Percentiles rank a stretch among this genome's conserved stretches.
phyloP scores from a whole-genome alignment of 2,113 vertebrate species.

The Empidonax alnorum region DNA sequence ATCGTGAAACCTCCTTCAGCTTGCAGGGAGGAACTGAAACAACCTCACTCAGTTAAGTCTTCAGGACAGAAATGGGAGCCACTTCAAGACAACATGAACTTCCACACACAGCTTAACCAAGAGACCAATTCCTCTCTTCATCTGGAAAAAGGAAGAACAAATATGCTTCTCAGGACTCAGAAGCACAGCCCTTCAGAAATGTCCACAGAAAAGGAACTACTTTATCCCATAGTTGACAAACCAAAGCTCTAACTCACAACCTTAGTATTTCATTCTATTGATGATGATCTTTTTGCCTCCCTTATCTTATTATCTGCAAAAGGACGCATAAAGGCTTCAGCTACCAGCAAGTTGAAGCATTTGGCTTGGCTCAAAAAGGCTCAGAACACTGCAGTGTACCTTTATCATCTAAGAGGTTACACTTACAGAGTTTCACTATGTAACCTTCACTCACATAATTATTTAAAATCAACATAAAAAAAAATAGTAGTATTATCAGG shows the following conservation, averaged over 20 bases:
- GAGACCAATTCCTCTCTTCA: not conserved
- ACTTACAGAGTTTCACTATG: not conserved
- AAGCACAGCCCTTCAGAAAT: not conserved
- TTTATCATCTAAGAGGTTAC: not conserved
- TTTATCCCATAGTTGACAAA: not conserved
- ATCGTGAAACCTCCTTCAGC: not conserved
- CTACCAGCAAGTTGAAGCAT: not conserved
- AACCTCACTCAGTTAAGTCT: not conserved
- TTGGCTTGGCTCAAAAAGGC: not conserved
- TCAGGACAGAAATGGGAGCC: not conserved
- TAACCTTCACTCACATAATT: not conserved
- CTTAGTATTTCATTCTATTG: not conserved
- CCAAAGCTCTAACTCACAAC: not conserved
- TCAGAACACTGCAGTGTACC: not conserved
- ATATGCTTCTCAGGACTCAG: not conserved
- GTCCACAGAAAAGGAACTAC: not conserved
- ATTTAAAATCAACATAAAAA: not conserved
- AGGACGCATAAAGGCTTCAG: not conserved
- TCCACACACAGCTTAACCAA: not conserved
- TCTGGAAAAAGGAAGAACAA: not conserved
- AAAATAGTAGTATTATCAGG: not conserved
- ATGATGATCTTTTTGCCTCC: not conserved
- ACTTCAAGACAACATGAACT: not conserved
- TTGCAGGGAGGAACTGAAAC: not conserved
- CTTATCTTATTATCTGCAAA: slow-evolving; percentile 1